Percentiles rank a stretch among this genome's conserved stretches.
Conservation (phyloP, 1,140 invertebrate genomes). For the Carposina sasakii region DNA sequence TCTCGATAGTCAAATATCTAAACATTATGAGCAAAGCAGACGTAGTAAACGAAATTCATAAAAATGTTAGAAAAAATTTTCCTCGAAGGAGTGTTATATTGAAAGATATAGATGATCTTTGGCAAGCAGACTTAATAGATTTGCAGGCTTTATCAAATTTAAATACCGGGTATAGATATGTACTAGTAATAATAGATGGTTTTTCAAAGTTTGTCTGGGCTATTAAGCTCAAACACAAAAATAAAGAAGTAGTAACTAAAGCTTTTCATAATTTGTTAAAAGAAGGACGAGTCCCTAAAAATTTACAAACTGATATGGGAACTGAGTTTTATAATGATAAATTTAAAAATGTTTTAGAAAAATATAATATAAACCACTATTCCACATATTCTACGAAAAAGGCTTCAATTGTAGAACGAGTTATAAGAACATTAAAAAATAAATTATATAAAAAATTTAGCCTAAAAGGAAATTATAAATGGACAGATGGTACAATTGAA, state of each 20-base stretch:
- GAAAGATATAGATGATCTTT: conserved; percentile 48
- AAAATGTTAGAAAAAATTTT: conserved; percentile 46
- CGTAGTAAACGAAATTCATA: conserved; percentile 46
- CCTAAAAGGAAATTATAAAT: conserved; percentile 47
- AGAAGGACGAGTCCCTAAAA: conserved; percentile 35
- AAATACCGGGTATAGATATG: conserved; percentile 59
- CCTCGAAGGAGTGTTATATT: conserved; percentile 34
- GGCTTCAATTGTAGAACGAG: conserved; percentile 60
- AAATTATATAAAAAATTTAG: conserved; percentile 62
- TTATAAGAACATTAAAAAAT: conserved; percentile 61
- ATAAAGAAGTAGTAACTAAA: conserved; percentile 26
- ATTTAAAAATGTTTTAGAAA: conserved; percentile 40
- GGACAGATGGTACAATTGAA: conserved; percentile 39
- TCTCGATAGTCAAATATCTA: too few species aligned
- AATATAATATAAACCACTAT: conserved; percentile 56
- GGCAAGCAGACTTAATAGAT: conserved; percentile 54
- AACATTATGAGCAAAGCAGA: conserved; percentile 16
- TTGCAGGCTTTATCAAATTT: conserved; percentile 35
- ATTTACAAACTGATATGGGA: conserved; percentile 62
- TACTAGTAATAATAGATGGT: conserved; percentile 34
- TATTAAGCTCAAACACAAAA: conserved; percentile 64
- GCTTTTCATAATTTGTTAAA: conserved; percentile 25
- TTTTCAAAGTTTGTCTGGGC: conserved; percentile 61
- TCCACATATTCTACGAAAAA: conserved; percentile 58
- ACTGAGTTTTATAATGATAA: conserved; percentile 56